A percentile compares a stretch with the other conserved stretches of the same genome.
Evolutionary conservation across 1,140 invertebrate species (phyloP).

Genomic region (Eupristina koningsbergeri): DNA sequence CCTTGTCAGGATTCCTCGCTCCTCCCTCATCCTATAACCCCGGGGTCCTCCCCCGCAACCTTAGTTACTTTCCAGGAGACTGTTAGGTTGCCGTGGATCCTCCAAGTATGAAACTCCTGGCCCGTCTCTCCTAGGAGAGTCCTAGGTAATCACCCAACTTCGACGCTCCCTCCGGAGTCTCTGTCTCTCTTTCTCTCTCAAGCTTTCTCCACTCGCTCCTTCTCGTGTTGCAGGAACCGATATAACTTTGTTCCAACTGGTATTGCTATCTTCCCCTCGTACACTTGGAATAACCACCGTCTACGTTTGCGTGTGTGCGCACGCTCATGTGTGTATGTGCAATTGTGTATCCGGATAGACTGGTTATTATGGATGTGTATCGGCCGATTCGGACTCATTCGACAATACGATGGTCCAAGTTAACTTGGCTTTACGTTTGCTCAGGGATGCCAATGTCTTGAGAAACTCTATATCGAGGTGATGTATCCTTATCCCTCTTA

Average conservation of each 20-base stretch:
- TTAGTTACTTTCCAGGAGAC: slow-evolving; percentile 72
- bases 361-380: no score
- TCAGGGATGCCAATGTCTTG: neutral
- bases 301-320: neutral
- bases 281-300: neutral
- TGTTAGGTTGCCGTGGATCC: slow-evolving; percentile 67
- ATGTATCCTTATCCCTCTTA: neutral
- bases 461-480: neutral
- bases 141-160: slow-evolving; percentile 74
- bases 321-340: no score
- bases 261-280: slow-evolving; percentile 21
- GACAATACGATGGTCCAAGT: neutral
- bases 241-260: slow-evolving; percentile 64
- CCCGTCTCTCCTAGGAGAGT: slow-evolving; percentile 67
- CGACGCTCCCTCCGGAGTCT: slow-evolving; percentile 69
- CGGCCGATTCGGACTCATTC: no score
- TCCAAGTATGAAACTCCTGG: slow-evolving; percentile 70
- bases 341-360: neutral
- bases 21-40: slow-evolving; percentile 19
- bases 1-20: slow-evolving; percentile 50
- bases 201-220: slow-evolving; percentile 10
- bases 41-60: slow-evolving; percentile 56
- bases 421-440: neutral
- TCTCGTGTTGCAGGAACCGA: slow-evolving; percentile 61
- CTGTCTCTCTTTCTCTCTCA: slow-evolving; percentile 9